Evolutionary conservation across 2,113 vertebrate genomes (phyloP).

Genomic region (Thamnophis sirtalis): DNA sequence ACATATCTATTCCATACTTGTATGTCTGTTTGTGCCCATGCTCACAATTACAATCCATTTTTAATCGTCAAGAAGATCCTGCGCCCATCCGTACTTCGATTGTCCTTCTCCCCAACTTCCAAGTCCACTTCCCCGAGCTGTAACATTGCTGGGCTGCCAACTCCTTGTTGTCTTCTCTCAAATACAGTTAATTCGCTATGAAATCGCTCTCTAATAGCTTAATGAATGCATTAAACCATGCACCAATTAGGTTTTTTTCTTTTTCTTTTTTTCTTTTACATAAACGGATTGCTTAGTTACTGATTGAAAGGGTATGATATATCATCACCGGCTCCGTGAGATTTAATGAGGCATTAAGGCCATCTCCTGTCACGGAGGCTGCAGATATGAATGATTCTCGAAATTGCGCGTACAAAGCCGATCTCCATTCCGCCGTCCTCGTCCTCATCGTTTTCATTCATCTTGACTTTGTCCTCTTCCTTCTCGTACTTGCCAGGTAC

Average conservation of each 20-base stretch:
- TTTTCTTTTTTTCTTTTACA: slow-evolving; percentile 27
- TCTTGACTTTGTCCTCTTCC: not conserved
- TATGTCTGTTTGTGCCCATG: not conserved
- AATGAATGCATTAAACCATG: slow-evolving; percentile 76
- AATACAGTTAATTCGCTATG: slow-evolving; percentile 75
- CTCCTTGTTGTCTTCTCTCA: slow-evolving; percentile 66
- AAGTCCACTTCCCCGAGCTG: slow-evolving; percentile 66
- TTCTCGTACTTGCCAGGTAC: slow-evolving; percentile 29
- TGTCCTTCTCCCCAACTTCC: slow-evolving; percentile 48
- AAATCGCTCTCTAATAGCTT: slow-evolving; percentile 76
- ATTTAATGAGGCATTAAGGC: slow-evolving; percentile 74
- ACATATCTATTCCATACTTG: not conserved
- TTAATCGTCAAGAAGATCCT: not conserved
- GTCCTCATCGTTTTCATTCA: not conserved
- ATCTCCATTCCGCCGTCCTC: slow-evolving; percentile 38
- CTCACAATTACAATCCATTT: not conserved
- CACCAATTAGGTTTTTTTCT: slow-evolving; percentile 58
- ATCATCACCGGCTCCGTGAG: slow-evolving; percentile 66
- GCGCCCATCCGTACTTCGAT: slow-evolving; percentile 26
- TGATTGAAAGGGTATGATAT: slow-evolving; percentile 71
- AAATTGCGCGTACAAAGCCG: slow-evolving; percentile 49
- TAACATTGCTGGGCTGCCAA: slow-evolving; percentile 33
- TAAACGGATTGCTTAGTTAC: slow-evolving; percentile 65
- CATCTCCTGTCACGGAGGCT: slow-evolving; percentile 68
- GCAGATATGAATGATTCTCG: slow-evolving; percentile 64